A percentile compares a stretch with the other conserved stretches of the same genome.
Conservation (phyloP, 2,113 vertebrate species). For the Scartelaos histophorus region DNA sequence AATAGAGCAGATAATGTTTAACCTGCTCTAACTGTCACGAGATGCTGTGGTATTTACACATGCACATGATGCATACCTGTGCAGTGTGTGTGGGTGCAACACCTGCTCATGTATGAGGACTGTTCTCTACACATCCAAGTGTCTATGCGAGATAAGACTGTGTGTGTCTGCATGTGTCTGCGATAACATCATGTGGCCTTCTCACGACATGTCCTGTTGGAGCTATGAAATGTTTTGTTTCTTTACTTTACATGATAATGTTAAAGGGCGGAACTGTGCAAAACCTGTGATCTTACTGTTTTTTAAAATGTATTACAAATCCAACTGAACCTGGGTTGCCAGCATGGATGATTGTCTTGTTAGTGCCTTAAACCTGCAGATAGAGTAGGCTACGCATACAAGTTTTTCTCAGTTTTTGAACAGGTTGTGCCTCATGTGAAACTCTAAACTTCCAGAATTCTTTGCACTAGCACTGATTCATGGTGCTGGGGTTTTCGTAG, state of each 20-base stretch:
- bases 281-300: too few species aligned
- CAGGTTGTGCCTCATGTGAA: too few species aligned
- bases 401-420: too few species aligned
- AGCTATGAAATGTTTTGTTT: neutral
- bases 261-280: neutral
- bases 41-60: conserved; percentile 22
- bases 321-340: too few species aligned
- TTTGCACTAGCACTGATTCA: too few species aligned
- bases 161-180: neutral
- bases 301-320: too few species aligned
- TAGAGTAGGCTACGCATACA: too few species aligned
- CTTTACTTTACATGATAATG: neutral
- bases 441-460: too few species aligned
- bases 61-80: neutral
- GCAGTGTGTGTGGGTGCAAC: neutral
- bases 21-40: conserved; percentile 19
- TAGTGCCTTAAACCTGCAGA: too few species aligned
- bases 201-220: neutral
- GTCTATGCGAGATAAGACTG: neutral
- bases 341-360: too few species aligned
- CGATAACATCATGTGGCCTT: neutral
- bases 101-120: neutral
- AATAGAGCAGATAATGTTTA: conserved; percentile 29
- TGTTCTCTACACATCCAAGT: neutral
- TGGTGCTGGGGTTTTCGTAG: too few species aligned